These are phyloP conservation scores for Halichoeres trimaculatus DNA, from an alignment of 2,113 vertebrate genomes.

Conservation along the genomic window DNA sequence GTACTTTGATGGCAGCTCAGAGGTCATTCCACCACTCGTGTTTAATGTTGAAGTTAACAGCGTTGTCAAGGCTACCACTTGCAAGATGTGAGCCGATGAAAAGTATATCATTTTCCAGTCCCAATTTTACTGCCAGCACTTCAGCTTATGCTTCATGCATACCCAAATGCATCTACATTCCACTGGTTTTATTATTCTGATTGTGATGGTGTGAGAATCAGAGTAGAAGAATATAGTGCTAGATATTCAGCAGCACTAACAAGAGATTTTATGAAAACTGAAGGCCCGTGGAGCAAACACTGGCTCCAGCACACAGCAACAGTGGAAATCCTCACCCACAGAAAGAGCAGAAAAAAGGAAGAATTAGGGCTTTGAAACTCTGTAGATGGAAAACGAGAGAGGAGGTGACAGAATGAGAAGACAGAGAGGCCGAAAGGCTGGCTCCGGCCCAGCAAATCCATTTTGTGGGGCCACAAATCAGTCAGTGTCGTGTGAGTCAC, in stretches of 20 bases:
- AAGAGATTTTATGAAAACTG: constrained; percentile 8
- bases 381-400: constrained; percentile 46
- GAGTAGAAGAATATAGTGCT: neutral
- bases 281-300: constrained; percentile 32
- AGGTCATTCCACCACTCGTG: constrained; percentile 62
- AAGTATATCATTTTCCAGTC: constrained; percentile 42
- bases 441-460: constrained; percentile 67
- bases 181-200: neutral
- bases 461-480: constrained; percentile 73
- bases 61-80: constrained; percentile 78
- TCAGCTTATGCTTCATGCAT: neutral
- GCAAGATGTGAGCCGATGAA: constrained; percentile 31
- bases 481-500: constrained; percentile 60
- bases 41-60: constrained; percentile 48
- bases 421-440: constrained; percentile 64
- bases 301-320: constrained; percentile 24
- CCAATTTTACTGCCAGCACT: constrained; percentile 34
- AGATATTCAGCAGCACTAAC: neutral
- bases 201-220: neutral
- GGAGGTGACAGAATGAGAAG: constrained; percentile 56
- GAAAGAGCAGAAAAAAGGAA: constrained; percentile 30
- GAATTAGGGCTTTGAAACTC: constrained; percentile 43
- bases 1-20: constrained; percentile 54
- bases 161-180: neutral
- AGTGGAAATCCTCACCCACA: constrained; percentile 38